These are phyloP conservation scores for Paradisaea rubra DNA, from an alignment of 2,113 vertebrate species.

Conservation along the genomic window DNA sequence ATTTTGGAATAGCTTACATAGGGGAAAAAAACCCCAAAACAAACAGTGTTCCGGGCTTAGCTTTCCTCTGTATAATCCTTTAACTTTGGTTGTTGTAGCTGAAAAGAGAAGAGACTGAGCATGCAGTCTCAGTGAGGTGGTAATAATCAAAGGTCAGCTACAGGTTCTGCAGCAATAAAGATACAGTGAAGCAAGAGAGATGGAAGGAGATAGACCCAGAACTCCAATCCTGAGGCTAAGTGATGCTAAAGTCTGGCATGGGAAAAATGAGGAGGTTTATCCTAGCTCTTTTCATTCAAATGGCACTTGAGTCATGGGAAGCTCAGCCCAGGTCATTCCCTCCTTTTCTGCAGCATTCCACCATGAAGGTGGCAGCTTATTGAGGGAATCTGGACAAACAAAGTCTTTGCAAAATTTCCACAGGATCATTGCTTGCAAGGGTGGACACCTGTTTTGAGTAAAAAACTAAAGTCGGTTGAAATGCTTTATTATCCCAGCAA, in stretches of 20 bases:
- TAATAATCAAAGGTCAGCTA: not conserved
- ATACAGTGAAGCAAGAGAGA: not conserved
- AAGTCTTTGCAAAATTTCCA: not conserved
- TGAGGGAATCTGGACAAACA: not conserved
- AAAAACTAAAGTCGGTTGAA: not conserved
- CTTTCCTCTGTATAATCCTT: not conserved
- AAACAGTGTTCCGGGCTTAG: not conserved
- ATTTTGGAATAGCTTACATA: not conserved
- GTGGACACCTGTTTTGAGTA: not conserved
- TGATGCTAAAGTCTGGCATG: not conserved
- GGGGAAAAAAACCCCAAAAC: not conserved
- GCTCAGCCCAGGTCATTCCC: not conserved
- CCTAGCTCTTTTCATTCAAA: not conserved
- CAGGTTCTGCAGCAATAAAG: not conserved
- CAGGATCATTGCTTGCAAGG: not conserved
- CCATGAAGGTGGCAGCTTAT: not conserved
- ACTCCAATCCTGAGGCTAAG: not conserved
- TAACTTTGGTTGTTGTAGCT: not conserved
- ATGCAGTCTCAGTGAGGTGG: not conserved
- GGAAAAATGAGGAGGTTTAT: not conserved
- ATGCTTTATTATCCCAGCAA: not conserved
- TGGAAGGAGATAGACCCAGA: not conserved
- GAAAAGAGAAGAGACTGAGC: not conserved
- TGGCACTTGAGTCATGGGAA: not conserved
- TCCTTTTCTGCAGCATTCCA: not conserved